Conservation (phyloP, 2,113 vertebrate genomes). For the Phaethornis superciliosus region DNA sequence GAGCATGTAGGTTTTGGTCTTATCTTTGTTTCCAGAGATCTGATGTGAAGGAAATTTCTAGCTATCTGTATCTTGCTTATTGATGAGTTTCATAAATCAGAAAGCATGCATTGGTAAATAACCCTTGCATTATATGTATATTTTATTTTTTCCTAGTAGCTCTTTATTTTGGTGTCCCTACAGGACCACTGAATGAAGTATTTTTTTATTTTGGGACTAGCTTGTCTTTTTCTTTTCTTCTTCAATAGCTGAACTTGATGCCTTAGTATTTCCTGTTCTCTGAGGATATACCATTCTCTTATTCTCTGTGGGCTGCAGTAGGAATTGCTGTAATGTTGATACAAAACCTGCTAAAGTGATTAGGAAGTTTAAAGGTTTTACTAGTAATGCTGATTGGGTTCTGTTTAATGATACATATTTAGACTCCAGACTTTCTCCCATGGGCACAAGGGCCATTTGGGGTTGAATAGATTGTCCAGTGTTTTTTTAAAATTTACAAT, state of each 20-base stretch:
- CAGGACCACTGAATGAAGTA: background rate
- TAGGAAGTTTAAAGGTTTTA: background rate
- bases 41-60: background rate
- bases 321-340: background rate
- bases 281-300: background rate
- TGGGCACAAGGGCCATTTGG: background rate
- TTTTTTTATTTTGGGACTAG: background rate
- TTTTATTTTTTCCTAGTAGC: background rate
- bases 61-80: background rate
- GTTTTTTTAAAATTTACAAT: background rate
- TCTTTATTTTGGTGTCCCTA: background rate
- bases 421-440: background rate
- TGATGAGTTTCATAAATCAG: background rate
- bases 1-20: background rate
- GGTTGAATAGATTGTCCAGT: background rate
- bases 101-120: background rate
- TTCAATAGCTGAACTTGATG: background rate
- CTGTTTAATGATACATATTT: background rate
- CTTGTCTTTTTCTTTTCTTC: background rate
- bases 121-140: background rate
- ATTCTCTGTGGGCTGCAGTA: background rate
- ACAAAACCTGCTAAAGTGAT: background rate
- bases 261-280: background rate
- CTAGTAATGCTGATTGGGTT: background rate
- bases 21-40: background rate